phyloP scores from a whole-genome alignment of 2,888 invertebrate species.

The Reticulitermes lucifugus region DNA sequence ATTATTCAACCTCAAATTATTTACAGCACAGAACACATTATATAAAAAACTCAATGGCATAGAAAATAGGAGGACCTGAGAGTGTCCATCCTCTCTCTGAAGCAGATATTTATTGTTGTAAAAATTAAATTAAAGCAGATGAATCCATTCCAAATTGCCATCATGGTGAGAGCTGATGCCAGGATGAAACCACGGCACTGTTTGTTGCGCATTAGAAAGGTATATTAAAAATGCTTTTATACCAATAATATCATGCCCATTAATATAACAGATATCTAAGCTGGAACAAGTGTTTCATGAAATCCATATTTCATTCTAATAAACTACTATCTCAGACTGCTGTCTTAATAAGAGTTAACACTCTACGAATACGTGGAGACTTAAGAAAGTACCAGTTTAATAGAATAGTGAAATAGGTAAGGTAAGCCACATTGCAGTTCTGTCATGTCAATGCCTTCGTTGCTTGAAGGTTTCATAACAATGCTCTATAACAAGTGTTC shows the following conservation, averaged over 20 bases:
- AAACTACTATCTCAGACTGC: neutral
- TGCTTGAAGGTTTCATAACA: neutral
- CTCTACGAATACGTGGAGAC: neutral
- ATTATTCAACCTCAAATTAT: neutral
- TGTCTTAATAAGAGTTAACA: neutral
- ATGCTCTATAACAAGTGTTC: neutral
- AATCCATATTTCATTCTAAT: neutral
- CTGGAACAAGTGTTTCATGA: neutral
- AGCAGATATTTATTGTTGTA: neutral
- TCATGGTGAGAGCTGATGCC: neutral
- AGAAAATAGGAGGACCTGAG: neutral
- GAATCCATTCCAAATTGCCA: neutral
- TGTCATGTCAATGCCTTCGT: neutral
- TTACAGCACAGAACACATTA: neutral
- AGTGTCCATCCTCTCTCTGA: neutral
- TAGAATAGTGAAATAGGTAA: neutral
- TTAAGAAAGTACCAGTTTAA: neutral
- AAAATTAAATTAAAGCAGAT: neutral
- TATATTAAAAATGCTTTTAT: neutral
- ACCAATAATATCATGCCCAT: neutral
- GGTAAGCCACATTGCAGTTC: neutral
- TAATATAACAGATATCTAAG: neutral
- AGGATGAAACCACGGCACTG: neutral
- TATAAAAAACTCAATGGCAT: neutral
- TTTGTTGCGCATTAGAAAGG: neutral